Evolutionary conservation across 2,888 invertebrate species (phyloP).

Genomic region (Ormyrus labotus): DNA sequence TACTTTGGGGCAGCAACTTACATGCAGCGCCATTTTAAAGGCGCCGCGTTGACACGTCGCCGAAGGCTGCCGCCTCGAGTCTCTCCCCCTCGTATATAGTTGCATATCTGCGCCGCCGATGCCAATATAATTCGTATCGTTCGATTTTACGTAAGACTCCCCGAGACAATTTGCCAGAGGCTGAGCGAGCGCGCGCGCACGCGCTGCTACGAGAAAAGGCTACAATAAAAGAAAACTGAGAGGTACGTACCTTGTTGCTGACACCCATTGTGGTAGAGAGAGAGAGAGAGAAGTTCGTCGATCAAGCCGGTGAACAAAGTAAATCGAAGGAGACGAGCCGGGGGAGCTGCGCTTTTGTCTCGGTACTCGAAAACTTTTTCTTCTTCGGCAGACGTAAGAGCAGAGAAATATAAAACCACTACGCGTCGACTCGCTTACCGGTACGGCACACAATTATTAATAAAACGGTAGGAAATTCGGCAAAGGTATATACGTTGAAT

Average conservation of each 20-base stretch:
- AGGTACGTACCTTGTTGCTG: slow-evolving; percentile 63
- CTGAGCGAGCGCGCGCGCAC: neutral
- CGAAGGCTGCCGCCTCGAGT: neutral
- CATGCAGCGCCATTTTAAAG: slow-evolving; percentile 54
- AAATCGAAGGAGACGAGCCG: no score
- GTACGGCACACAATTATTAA: no score
- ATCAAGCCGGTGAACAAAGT: no score
- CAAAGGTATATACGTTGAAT: no score
- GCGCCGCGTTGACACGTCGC: slow-evolving; percentile 45
- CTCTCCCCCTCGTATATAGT: neutral
- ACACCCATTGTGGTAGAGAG: slow-evolving; percentile 61
- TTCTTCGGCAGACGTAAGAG: neutral
- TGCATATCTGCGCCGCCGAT: neutral
- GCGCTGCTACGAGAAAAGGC: neutral
- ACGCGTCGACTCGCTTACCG: no score
- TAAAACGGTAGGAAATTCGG: no score
- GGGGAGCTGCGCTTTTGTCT: no score
- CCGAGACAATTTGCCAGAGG: no score
- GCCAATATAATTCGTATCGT: slow-evolving; percentile 20
- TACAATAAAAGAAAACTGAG: neutral
- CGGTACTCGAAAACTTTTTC: no score
- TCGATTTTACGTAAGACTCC: slow-evolving; percentile 50
- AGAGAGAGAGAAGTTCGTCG: slow-evolving; percentile 4
- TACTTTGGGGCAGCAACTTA: no score
- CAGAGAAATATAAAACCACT: neutral